These are phyloP conservation scores for Rhodeus uyekii DNA, from an alignment of 2,797 vertebrate genomes.

Conservation along the genomic window DNA sequence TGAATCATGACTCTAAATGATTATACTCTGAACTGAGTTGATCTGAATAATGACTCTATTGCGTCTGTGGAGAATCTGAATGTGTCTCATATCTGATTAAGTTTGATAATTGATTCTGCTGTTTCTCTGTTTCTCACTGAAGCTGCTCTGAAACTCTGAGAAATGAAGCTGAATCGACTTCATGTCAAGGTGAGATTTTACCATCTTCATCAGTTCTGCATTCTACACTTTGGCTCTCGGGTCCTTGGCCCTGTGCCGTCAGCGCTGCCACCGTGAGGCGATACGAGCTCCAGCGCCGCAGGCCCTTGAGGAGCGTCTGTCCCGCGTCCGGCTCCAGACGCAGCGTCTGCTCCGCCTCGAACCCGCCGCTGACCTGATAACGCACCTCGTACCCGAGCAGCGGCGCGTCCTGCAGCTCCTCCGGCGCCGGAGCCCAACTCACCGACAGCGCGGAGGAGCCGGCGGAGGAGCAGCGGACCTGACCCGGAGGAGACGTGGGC, in stretches of 20 bases:
- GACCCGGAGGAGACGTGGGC: conserved; percentile 90
- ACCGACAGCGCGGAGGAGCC: conserved; percentile 94
- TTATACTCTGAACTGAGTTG: too few species aligned
- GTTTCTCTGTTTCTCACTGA: neutral
- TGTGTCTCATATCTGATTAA: neutral
- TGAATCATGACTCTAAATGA: neutral
- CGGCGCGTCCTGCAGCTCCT: conserved; percentile 85
- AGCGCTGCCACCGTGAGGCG: conserved; percentile 84
- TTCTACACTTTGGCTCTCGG: conserved; percentile 83
- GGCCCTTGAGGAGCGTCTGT: conserved; percentile 81
- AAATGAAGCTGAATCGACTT: too few species aligned
- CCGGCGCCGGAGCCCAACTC: conserved; percentile 90
- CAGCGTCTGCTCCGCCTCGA: conserved; percentile 68
- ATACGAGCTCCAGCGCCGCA: conserved; percentile 95
- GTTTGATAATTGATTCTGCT: neutral
- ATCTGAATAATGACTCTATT: neutral
- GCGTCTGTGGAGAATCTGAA: neutral
- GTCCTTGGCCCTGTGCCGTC: conserved; percentile 85
- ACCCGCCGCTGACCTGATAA: conserved; percentile 86
- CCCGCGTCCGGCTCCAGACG: conserved; percentile 76
- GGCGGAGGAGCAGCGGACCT: conserved; percentile 88
- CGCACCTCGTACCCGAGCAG: conserved; percentile 90
- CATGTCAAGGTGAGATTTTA: conserved; percentile 64
- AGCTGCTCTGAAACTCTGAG: too few species aligned
- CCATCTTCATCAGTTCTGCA: conserved; percentile 93